Evolutionary conservation across 2,888 invertebrate species (phyloP).

Genomic region (Endomychus coccineus): DNA sequence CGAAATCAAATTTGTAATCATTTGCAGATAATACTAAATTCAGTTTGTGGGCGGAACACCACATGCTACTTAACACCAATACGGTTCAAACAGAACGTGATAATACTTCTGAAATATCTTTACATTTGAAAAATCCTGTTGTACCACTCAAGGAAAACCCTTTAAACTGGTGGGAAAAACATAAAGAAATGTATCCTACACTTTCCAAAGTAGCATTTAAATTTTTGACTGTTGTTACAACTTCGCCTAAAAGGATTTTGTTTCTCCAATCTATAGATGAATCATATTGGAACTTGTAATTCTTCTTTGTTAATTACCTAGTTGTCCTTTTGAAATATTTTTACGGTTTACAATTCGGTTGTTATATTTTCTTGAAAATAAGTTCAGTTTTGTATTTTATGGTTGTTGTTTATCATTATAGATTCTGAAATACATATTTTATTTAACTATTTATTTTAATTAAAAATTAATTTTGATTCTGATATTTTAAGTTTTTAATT

Average conservation of each 20-base stretch:
- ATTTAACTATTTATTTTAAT: too few relatives aligned
- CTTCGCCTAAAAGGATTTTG: constrained; percentile 9
- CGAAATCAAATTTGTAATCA: too few relatives aligned
- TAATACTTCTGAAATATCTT: constrained; percentile 14
- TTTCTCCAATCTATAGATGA: not conserved
- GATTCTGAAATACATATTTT: too few relatives aligned
- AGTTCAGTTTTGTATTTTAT: too few relatives aligned
- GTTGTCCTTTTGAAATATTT: too few relatives aligned
- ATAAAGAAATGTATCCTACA: constrained; percentile 1
- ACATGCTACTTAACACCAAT: constrained; percentile 14
- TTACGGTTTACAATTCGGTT: too few relatives aligned
- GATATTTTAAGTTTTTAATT: too few relatives aligned
- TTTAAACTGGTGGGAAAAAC: constrained; percentile 16
- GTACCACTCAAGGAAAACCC: constrained; percentile 13
- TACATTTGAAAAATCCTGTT: constrained; percentile 15
- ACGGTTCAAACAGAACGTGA: constrained; percentile 2
- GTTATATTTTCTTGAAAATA: too few relatives aligned
- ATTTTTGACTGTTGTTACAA: constrained; percentile 1
- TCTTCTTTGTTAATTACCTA: too few relatives aligned
- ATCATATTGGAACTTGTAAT: not conserved
- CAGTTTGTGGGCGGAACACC: constrained; percentile 17
- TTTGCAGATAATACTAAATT: too few relatives aligned
- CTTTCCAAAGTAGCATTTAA: constrained; percentile 1
- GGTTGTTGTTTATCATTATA: too few relatives aligned
- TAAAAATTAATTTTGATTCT: too few relatives aligned